A percentile compares a stretch with the other conserved stretches of the same genome.
These are phyloP conservation scores for Synergus japonicus DNA, from an alignment of 2,888 invertebrate genomes.

Conservation along the genomic window DNA sequence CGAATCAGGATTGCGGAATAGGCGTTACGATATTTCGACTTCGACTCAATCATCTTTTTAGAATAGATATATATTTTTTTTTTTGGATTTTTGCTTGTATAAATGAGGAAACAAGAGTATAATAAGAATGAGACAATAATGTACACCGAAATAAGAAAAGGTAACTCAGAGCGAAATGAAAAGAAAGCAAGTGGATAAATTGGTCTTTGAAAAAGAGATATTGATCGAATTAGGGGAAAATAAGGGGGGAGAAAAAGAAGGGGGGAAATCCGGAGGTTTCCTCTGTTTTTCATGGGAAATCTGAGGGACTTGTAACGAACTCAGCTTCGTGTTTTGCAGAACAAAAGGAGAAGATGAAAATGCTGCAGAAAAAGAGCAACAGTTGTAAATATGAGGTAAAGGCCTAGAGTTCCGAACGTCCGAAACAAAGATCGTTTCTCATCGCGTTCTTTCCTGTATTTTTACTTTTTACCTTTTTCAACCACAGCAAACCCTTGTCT, in stretches of 20 bases:
- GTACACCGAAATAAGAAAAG: background rate
- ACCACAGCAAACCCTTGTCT: conserved; percentile 31
- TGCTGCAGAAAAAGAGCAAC: conserved; percentile 39
- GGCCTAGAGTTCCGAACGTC: conserved; percentile 45
- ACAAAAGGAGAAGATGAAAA: conserved; percentile 35
- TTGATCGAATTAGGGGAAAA: conserved; percentile 19
- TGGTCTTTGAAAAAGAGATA: conserved; percentile 5
- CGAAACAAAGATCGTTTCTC: conserved; percentile 50
- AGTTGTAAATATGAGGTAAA: conserved; percentile 48
- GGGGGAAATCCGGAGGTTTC: conserved; percentile 24
- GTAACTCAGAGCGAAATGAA: background rate
- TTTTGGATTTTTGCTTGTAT: background rate
- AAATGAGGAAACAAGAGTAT: background rate
- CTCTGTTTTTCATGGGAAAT: background rate
- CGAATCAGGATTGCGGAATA: too few species aligned
- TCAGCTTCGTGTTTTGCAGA: background rate
- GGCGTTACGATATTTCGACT: too few species aligned
- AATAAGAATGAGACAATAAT: background rate
- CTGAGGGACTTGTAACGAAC: background rate
- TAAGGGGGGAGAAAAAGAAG: conserved; percentile 16
- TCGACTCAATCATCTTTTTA: too few species aligned
- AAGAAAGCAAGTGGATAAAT: background rate
- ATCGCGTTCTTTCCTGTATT: conserved; percentile 46
- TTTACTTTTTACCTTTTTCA: conserved; percentile 20
- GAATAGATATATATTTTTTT: too few species aligned